Percentiles rank a stretch among this genome's conserved stretches.
phyloP scores from a whole-genome alignment of 2,113 vertebrate species.

The Craseonycteris thonglongyai region DNA sequence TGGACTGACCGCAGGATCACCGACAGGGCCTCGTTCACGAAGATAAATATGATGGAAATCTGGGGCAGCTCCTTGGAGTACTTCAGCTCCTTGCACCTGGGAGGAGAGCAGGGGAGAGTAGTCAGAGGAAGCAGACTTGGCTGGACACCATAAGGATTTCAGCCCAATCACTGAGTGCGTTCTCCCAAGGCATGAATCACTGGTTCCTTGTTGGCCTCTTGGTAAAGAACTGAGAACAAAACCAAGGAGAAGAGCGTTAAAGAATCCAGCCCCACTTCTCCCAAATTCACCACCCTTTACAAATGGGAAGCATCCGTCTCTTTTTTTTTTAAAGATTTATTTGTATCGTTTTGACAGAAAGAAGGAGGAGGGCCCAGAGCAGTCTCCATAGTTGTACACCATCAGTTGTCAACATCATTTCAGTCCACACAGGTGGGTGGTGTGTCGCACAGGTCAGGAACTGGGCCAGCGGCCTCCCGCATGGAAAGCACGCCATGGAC shows the following conservation, averaged over 20 bases:
- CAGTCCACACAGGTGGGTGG: no score
- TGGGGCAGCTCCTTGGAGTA: slow-evolving; percentile 92
- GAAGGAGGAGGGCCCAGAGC: no score
- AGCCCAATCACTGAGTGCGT: accelerated
- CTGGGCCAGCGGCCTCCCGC: no score
- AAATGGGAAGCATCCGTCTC: neutral
- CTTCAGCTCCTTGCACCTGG: slow-evolving; percentile 91
- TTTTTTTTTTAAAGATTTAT: no score
- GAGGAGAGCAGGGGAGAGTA: neutral
- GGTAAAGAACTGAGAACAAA: neutral
- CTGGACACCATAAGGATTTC: accelerated
- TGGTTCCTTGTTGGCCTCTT: neutral
- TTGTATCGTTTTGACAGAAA: no score
- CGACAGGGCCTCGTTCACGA: slow-evolving; percentile 96
- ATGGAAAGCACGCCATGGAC: no score
- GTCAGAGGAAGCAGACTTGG: slow-evolving; percentile 11
- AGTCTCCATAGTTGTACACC: no score
- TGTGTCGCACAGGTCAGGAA: no score
- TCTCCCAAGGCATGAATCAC: accelerated
- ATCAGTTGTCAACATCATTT: no score
- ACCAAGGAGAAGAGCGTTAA: neutral
- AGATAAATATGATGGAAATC: slow-evolving; percentile 98
- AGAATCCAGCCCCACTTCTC: neutral
- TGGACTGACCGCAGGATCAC: slow-evolving; percentile 97
- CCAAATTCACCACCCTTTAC: no score